phyloP scores from a whole-genome alignment of 2,888 invertebrate genomes.

The Dorcus parallelipipedus region DNA sequence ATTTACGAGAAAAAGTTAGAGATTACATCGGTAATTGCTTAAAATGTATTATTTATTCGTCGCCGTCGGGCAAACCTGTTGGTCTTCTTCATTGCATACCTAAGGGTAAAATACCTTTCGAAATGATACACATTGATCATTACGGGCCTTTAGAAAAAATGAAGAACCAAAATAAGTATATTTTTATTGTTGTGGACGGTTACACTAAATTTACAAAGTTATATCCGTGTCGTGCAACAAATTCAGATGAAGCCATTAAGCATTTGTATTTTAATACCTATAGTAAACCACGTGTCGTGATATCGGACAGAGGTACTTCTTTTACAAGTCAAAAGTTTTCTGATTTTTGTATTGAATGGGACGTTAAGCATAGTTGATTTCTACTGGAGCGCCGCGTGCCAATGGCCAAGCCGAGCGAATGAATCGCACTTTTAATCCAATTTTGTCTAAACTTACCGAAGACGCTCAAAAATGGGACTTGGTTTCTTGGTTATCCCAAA shows the following conservation, averaged over 20 bases:
- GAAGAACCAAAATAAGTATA: constrained; percentile 22
- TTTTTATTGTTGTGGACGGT: constrained; percentile 31
- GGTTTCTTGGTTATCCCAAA: constrained; percentile 15
- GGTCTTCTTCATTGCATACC: constrained; percentile 30
- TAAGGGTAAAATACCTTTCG: constrained; percentile 31
- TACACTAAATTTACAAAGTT: constrained; percentile 32
- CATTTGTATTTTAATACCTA: constrained; percentile 27
- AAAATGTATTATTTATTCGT: constrained; percentile 30
- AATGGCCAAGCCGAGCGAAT: constrained; percentile 35
- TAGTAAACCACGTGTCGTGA: constrained; percentile 24
- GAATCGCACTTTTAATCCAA: constrained; percentile 26
- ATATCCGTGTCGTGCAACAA: constrained; percentile 23
- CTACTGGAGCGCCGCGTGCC: constrained; percentile 30
- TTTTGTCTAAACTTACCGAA: constrained; percentile 25
- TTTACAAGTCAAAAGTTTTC: constrained; percentile 31
- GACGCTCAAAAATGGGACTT: constrained; percentile 24
- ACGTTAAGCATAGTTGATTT: constrained; percentile 28
- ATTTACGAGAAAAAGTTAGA: constrained; percentile 29
- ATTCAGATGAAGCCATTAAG: constrained; percentile 20
- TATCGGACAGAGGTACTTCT: constrained; percentile 31
- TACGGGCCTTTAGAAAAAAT: constrained; percentile 27
- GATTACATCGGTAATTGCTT: constrained; percentile 31
- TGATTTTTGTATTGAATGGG: constrained; percentile 19
- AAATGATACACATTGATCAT: constrained; percentile 33
- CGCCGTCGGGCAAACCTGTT: constrained; percentile 27